phyloP scores from a whole-genome alignment of 2,113 vertebrate genomes.

The Urocolius indicus region DNA sequence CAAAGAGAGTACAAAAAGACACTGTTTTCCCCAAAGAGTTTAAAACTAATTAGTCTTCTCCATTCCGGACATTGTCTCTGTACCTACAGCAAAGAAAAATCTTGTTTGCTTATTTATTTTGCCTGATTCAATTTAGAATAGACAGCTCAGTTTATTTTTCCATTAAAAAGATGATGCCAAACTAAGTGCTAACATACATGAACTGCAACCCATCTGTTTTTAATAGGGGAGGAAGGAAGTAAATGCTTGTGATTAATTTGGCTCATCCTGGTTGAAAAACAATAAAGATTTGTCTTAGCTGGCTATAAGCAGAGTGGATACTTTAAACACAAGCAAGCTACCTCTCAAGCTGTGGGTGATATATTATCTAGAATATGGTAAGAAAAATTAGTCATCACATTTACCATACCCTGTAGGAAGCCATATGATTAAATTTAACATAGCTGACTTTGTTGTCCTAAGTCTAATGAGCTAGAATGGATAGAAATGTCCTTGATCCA shows the following conservation, averaged over 20 bases:
- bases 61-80: background rate
- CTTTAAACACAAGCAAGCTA: constrained; percentile 43
- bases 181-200: constrained; percentile 28
- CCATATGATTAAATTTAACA: constrained; percentile 66
- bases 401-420: constrained; percentile 46
- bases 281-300: constrained; percentile 20
- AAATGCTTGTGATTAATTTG: constrained; percentile 49
- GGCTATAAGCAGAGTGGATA: background rate
- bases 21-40: background rate
- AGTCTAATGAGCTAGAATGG: constrained; percentile 66
- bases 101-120: constrained; percentile 66
- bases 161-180: constrained; percentile 48
- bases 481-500: constrained; percentile 65
- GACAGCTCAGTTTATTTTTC: constrained; percentile 61
- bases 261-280: constrained; percentile 26
- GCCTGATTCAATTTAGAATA: constrained; percentile 38
- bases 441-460: constrained; percentile 63
- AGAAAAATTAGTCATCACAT: constrained; percentile 54
- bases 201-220: constrained; percentile 39
- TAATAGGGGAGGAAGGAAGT: background rate
- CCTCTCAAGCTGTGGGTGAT: constrained; percentile 31
- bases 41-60: constrained; percentile 38
- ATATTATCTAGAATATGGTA: constrained; percentile 42
- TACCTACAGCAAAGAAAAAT: constrained; percentile 67
- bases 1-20: constrained; percentile 22